Conservation (phyloP, 2,797 vertebrate species). For the Lophotriccus pileatus region DNA sequence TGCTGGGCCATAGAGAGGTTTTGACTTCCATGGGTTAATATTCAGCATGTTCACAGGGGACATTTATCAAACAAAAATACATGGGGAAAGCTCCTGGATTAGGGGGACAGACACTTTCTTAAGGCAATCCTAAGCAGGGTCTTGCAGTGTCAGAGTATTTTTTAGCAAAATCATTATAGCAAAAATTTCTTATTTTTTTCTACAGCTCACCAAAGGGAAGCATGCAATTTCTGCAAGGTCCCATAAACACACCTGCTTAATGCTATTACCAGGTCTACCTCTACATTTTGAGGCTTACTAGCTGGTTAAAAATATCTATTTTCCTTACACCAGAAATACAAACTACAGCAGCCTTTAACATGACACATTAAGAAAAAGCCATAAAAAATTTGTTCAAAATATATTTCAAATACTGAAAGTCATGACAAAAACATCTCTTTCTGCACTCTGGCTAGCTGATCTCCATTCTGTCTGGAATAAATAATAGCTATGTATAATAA, state of each 20-base stretch:
- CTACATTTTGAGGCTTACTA: background rate
- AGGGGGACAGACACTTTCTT: background rate
- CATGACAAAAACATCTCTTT: background rate
- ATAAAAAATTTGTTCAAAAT: background rate
- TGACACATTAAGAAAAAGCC: background rate
- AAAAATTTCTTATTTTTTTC: background rate
- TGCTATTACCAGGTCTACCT: background rate
- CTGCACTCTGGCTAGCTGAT: background rate
- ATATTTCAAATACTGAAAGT: background rate
- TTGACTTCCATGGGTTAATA: background rate
- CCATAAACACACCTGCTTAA: background rate
- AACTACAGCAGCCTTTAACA: background rate
- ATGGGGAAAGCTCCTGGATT: background rate
- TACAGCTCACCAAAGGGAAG: background rate
- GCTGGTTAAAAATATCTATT: background rate
- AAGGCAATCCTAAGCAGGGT: background rate
- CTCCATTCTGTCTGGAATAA: background rate
- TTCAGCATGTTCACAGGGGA: background rate
- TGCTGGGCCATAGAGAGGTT: background rate
- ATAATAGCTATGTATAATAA: background rate
- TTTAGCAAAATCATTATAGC: background rate
- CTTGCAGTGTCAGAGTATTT: background rate
- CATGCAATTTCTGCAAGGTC: background rate
- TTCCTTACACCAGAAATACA: background rate
- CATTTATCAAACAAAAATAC: background rate